Base-by-base conservation (phyloP, 2,888 invertebrate species). In the Amblyjoppa fuscipennis region DNA sequence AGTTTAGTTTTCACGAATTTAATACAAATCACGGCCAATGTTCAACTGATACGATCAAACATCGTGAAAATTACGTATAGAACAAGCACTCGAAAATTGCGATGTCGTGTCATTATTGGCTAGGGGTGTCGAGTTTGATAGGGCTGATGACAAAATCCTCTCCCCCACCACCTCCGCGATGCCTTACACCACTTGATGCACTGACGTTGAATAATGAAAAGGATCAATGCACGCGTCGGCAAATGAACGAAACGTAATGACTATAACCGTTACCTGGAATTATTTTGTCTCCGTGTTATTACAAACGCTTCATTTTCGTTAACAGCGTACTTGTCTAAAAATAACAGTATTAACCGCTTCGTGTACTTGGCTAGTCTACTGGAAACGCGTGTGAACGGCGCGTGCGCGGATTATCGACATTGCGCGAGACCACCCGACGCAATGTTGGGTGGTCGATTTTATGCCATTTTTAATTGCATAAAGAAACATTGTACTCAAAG, bases 391-490 rank as follows among this genome's bases (percentile, higher is more conserved):
- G 68, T 11, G 16, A 69, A 82, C 41, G 71, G 90, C 92, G 90
- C 92, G 75, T 91, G 92, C 91, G 92, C 89, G 73, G 34, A 31
- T 79, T 89, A 90, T 91, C 89, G 91, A 92, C 91, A 89, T 90
- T 88, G 70, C 75, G 68, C 66, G 45, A 45, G 71, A 45, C 51
- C 25, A 66, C 45, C 66, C 41, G 13, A 66, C 61, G 81, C 73
- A 69, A 6, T 16, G 25, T 61, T 13, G 61, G 31, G 7, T 64
- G 59, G 59, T 59, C 59, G 25, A 64, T 64, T 61, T 61, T 3
- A 34, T 64, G 34, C 64, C 28, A 28, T 7, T 13, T 25, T 59
- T 13, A 9, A 31, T 64, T 34, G 34, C 31, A 7, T 25, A 13
- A 64, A 34, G 16, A 64, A n/a, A 31, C 13, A 34, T 16, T n/a